Conservation (phyloP, 2,113 vertebrate genomes). For the Nesoenas mayeri region DNA sequence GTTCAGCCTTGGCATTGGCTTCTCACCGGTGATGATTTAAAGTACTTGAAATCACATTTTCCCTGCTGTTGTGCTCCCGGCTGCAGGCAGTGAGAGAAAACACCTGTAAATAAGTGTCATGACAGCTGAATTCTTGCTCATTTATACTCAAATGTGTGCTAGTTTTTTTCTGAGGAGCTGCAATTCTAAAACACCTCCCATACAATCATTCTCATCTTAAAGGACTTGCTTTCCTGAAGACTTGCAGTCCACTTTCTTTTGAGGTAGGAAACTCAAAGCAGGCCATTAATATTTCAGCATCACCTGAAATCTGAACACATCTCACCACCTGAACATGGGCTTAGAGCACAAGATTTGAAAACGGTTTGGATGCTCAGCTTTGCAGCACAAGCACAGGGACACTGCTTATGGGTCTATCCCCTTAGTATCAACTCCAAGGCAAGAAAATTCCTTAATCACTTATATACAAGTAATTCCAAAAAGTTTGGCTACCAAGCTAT, state of each 20-base stretch:
- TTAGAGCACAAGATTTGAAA: not conserved
- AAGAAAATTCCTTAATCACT: not conserved
- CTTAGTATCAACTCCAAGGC: not conserved
- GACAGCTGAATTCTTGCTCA: not conserved
- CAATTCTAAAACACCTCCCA: not conserved
- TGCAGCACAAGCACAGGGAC: not conserved
- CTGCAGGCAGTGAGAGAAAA: not conserved
- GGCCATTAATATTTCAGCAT: not conserved
- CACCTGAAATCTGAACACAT: not conserved
- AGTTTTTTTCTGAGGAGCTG: not conserved
- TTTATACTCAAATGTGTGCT: not conserved
- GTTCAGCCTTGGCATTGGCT: not conserved
- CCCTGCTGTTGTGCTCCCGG: not conserved
- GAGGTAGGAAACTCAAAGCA: not conserved
- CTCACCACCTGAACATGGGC: not conserved
- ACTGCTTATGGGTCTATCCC: too few species aligned
- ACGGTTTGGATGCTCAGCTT: not conserved
- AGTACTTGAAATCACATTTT: not conserved
- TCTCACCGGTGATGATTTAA: not conserved
- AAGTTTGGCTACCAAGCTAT: not conserved
- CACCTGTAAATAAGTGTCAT: not conserved
- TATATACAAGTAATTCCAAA: not conserved
- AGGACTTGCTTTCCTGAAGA: not conserved
- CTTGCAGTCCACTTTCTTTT: not conserved
- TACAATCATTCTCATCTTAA: not conserved